Base-by-base conservation (phyloP, 2,797 vertebrate genomes). In the Iguana delicatissima region DNA sequence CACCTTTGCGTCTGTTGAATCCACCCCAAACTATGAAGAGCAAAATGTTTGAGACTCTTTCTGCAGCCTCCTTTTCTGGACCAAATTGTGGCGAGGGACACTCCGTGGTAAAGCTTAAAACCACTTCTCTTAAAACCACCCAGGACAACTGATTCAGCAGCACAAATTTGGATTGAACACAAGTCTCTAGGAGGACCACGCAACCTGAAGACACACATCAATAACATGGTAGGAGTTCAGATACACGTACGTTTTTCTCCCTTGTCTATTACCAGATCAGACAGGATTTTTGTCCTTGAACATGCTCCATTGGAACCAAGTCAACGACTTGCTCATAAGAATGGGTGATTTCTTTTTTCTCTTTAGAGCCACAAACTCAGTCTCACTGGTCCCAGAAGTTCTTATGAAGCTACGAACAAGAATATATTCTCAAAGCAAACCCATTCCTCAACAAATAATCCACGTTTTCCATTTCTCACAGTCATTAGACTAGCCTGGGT, bases 381-480 rank as follows among this genome's bases (percentile, higher is more conserved):
- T 77, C 32, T 83, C 82, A 46, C 29, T 42, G 14, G n/a, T n/a
- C 6, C 57, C 84, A 92, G 24, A 77, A 20, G 62, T 82, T 1
- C 29, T 82, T 84, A 83, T 76, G 85, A 83, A 77, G 24, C 26
- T 18, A 62, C 88, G 62, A 76, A 4, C 29, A 83, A 93, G 85
- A 0, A 0, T 1, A 2, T 46, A 59, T 85, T 72, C 24, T 14
- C 46, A 32, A 52, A 52, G 69, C 81, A 2, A 46, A 86, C 38
- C 92, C 80, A 50, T 29, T 3, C 92, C 74, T 90, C 80, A 83
- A 72, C 32, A 86, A 29, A 26, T 83, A 84, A 29, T 81, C 87
- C 82, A 59, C 26, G 38, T 69, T 91, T 89, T 90, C 20, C 50
- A 26, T 35, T 46, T 59, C 35, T 59, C 46, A 46, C 29, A 74